phyloP scores from a whole-genome alignment of 2,797 vertebrate genomes.

The Novumbra hubbsi region DNA sequence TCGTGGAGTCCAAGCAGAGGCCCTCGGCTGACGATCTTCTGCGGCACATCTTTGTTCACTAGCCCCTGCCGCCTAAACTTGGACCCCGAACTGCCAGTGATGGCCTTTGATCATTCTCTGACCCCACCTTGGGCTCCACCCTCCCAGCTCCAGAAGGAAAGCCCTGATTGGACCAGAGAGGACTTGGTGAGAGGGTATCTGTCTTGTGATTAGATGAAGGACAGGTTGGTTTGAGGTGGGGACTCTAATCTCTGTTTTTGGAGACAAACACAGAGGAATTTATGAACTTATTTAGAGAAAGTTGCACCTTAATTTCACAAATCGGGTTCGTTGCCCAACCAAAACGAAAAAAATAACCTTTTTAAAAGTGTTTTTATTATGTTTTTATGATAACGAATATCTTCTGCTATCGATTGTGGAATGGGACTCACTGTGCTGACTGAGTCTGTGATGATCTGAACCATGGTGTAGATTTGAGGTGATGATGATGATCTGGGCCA shows the following conservation, averaged over 20 bases:
- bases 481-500: neutral
- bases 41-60: constrained; percentile 94
- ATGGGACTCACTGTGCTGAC: constrained; percentile 23
- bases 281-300: constrained; percentile 54
- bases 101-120: constrained; percentile 35
- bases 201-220: constrained; percentile 17
- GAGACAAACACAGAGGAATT: constrained; percentile 53
- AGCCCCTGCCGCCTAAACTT: constrained; percentile 67
- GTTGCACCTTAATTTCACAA: constrained; percentile 85
- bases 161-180: constrained; percentile 45
- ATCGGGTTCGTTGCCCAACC: constrained; percentile 78
- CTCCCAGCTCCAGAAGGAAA: constrained; percentile 35
- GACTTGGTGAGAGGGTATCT: constrained; percentile 5
- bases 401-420: constrained; percentile 23
- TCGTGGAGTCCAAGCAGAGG: constrained; percentile 93
- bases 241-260: constrained; percentile 49
- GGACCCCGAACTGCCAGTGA: constrained; percentile 29
- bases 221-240: constrained; percentile 26
- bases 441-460: constrained; percentile 37
- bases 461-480: constrained; percentile 42
- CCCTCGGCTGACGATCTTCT: constrained; percentile 94
- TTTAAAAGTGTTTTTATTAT: constrained; percentile 30
- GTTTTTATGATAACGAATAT: constrained; percentile 17
- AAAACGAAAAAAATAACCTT: constrained; percentile 45
- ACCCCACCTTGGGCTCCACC: constrained; percentile 30